Conservation (phyloP, 1,140 invertebrate genomes). For the Ceratoteleas bidentatus region DNA sequence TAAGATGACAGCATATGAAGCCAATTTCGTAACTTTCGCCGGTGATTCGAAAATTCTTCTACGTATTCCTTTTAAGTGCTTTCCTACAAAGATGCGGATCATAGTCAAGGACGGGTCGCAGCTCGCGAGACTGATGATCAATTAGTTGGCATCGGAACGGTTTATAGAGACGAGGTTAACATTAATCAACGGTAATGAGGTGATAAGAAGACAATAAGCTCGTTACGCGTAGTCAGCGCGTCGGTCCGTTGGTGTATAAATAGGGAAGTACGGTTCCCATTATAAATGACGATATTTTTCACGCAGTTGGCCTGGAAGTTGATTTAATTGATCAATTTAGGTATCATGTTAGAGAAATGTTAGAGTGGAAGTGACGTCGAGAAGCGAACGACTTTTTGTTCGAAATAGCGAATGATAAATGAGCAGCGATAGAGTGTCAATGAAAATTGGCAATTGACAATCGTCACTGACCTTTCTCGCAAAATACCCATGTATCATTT, state of each 20-base stretch:
- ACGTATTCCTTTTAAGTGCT: neutral
- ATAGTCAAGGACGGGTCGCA: slow-evolving; percentile 7
- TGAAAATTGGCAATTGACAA: too few relatives aligned
- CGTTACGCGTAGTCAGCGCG: slow-evolving; percentile 41
- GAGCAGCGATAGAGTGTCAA: too few relatives aligned
- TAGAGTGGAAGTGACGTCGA: too few relatives aligned
- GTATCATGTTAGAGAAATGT: neutral
- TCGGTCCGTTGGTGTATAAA: slow-evolving; percentile 3
- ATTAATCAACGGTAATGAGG: slow-evolving; percentile 63
- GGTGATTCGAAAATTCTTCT: slow-evolving; percentile 1
- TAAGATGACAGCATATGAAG: slow-evolving; percentile 4
- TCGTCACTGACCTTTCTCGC: too few relatives aligned
- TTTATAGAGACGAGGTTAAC: slow-evolving; percentile 28
- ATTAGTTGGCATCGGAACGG: slow-evolving; percentile 49
- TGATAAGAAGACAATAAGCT: slow-evolving; percentile 67
- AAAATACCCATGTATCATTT: too few relatives aligned
- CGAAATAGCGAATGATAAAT: too few relatives aligned
- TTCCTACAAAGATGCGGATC: slow-evolving; percentile 1
- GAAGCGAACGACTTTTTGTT: too few relatives aligned
- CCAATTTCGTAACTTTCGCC: neutral
- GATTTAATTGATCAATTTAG: neutral
- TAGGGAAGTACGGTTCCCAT: neutral
- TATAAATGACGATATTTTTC: neutral
- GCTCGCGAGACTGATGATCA: slow-evolving; percentile 31
- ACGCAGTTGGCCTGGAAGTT: neutral